phyloP scores from a whole-genome alignment of 2,797 vertebrate species.

The Astyanax mexicanus region DNA sequence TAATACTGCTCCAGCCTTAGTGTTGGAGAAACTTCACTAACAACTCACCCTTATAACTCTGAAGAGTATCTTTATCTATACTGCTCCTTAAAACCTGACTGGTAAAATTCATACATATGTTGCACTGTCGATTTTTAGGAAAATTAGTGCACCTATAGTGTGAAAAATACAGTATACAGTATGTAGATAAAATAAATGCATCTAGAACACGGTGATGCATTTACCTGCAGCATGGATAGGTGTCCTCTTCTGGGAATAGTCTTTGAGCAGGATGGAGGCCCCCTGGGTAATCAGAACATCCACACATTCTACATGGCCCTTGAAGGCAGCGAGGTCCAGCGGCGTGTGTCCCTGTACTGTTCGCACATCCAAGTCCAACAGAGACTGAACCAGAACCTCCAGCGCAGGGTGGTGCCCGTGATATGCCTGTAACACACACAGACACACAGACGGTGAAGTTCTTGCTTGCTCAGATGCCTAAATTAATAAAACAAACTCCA shows the following conservation, averaged over 20 bases:
- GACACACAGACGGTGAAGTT: no score
- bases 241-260: constrained; percentile 93
- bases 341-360: constrained; percentile 93
- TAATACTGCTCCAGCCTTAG: no score
- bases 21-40: no score
- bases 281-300: constrained; percentile 98
- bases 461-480: no score
- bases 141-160: no score
- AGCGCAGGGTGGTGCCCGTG: constrained; percentile 97
- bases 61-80: no score
- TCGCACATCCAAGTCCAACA: constrained; percentile 95
- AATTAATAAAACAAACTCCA: background rate
- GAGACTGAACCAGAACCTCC: constrained; percentile 95
- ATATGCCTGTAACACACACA: constrained; percentile 82
- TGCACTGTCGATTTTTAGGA: no score
- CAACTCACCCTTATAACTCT: no score
- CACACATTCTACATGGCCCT: constrained; percentile 97
- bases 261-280: constrained; percentile 95
- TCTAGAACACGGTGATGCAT: background rate
- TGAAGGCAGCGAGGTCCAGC: constrained; percentile 93
- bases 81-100: no score
- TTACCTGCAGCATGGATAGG: constrained; percentile 96
- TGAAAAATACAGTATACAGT: no score
- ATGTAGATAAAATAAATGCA: no score
- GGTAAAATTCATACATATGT: no score